Evolutionary conservation across 2,888 invertebrate species (phyloP), one percentile per base, ranked within the genome.

Genomic region (Dolomedes plantarius): DNA sequence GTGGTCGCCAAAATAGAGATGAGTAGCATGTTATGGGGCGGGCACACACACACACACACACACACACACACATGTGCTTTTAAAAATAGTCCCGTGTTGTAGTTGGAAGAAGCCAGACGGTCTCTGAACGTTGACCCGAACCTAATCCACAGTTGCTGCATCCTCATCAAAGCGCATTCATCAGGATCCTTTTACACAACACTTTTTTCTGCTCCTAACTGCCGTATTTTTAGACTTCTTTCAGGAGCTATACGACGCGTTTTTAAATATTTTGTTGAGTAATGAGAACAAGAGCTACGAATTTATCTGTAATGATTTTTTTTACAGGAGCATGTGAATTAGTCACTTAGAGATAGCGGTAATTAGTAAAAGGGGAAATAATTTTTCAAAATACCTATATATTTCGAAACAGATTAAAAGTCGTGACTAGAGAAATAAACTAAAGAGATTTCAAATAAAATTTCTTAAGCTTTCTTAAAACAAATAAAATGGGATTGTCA

Each of bases 71-170:
- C 23, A 46, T 71, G 29, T 23, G 28, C 56, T 32, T 72, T 72
- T 72, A 72, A 72, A 72, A 72, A 72, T 72, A 72, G 72, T 31
- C 72, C 23, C n/a, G 28, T 16, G n/a, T 56, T 32, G 19, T 13
- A 5, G n/a, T 23, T 32, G 32, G 74, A 36, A 28, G 9, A 27
- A 11, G 13, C 19, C 32, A 73, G 73, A 62, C 74, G 39, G 36
- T 74, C 62, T 28, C 39, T 74, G 73, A 74, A 74, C 74, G 39
- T 74, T 74, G 64, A 74, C 74, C 74, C 64, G 74, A 74, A 74
- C 74, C 28, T 19, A 74, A 74, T 74, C 64, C 64, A 64, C 23
- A 50, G 46, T 28, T 39, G 64, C 72, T 36, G 32, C 71, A 27
- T 41, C 71, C 71, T 72, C 72, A 56, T 72, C 72, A 72, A 56